Base-by-base conservation (phyloP, 2,113 vertebrate genomes). In the Psilopsiagon aymara region DNA sequence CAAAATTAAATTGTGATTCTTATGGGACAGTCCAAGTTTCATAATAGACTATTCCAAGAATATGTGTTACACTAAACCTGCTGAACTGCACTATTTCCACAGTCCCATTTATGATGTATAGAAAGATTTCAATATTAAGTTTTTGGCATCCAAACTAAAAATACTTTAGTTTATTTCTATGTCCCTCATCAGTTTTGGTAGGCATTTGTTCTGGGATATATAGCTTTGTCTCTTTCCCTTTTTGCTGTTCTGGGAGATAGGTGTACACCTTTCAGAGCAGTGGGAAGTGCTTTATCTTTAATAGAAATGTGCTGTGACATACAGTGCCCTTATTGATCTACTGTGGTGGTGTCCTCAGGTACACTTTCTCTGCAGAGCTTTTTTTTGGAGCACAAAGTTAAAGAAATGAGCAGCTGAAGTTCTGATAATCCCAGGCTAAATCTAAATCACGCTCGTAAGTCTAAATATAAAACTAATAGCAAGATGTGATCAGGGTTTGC, bases 401-500 rank as follows among this genome's bases (percentile, higher is more conserved):
- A 91, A 71, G 74, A 96, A 95, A 86, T 66, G 81, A 94, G 86
- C 90, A 97, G 37, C 62, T 89, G 83, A 96, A 93, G 67, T 88
- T 88, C 79, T 69, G 83, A 39, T 83, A 87, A 92, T 94, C 79
- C 69, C 66, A 57, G 77, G 17, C 4, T 52, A 73, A 73, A 86
- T 91, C 86, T 52, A 73, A 92, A 95, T 92, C 90, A 55, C 0
- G 3, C 39, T 91, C 3, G 0, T 59, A 80, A 51, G 6, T 87
- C 92, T 95, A 94, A 94, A 89, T 90, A 83, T 90, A 85, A 96
- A 92, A 68, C 52, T 52, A 63, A 86, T 37, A 80, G 71, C n/a
- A 77, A 91, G 68, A 66, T 63, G 27, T 51, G 37, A 83, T 37
- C 82, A 59, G 67, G 57, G 52, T 93, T 94, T 79, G 49, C n/a